Base-by-base conservation (phyloP, 2,113 vertebrate species). In the Actenoides lindsayi region DNA sequence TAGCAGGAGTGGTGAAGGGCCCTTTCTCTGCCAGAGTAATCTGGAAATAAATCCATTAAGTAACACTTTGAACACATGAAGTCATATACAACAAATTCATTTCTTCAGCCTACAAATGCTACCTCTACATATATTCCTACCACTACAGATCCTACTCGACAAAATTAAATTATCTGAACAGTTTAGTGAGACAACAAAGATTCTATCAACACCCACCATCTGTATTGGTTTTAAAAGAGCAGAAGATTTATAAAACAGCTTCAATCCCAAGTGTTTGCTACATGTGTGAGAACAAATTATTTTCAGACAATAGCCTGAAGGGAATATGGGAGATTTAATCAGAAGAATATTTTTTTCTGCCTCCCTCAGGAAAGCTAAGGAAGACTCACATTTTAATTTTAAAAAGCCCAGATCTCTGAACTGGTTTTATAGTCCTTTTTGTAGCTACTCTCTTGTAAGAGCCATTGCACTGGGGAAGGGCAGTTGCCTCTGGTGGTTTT, bases 121-220 rank as follows among this genome's bases (percentile, higher is more conserved):
- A 56, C 35, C 11, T 73, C 37, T 53, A 77, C 57, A 63, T 13
- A 54, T 53, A 88, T 64, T 84, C 18, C 44, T 80, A 75, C 23
- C 46, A 76, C 63, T 90, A 63, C 63, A 90, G 80, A 93, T 83
- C 64, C 51, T 85, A 51, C n/a, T 84, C 3, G 5, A 84, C 69
- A 92, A 94, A 95, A 91, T 89, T 64, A 90, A 87, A 84, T 95
- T 86, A 94, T 82, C 37, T 54, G 53, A 96, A 83, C 76, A 93
- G 83, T 92, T 96, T 41, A 84, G 76, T 44, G 83, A 96, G 92
- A 92, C 76, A 94, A 86, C 46, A 95, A 94, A 71, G 19, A 65
- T 90, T 93, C 87, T 73, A 95, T 95, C 91, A 94, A 73, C 48
- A 89, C 11, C 7, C 31, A 73, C 69, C 68, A 93, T 89, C 89